Evolutionary conservation across 1,140 invertebrate genomes (phyloP).

Genomic region (Hetaerina americana): DNA sequence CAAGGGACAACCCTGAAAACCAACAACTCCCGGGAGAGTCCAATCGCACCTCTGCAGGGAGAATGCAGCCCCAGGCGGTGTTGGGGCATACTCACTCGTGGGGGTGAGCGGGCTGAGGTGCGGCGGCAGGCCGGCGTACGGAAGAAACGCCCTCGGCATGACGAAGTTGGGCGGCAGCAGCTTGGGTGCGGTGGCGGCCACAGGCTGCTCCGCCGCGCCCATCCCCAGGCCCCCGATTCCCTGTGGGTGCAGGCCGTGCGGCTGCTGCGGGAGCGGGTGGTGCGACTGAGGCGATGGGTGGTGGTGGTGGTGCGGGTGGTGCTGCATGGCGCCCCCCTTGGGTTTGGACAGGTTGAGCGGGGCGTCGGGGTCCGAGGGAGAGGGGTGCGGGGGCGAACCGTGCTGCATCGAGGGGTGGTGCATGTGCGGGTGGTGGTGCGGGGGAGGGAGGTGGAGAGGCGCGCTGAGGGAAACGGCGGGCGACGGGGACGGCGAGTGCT

Average conservation of each 20-base stretch:
- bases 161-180: slow-evolving; percentile 38
- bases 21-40: too few relatives aligned
- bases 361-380: slow-evolving; percentile 50
- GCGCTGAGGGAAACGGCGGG: slow-evolving; percentile 15
- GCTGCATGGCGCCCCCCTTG: slow-evolving; percentile 35
- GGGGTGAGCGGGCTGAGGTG: slow-evolving; percentile 31
- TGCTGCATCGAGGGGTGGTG: slow-evolving; percentile 31
- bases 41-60: neutral
- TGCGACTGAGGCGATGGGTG: slow-evolving; percentile 13
- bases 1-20: too few relatives aligned
- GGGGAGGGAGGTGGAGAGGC: slow-evolving; percentile 29
- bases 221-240: neutral
- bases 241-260: slow-evolving; percentile 17
- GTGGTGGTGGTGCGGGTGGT: slow-evolving; percentile 13
- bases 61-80: neutral
- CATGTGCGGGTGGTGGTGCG: slow-evolving; percentile 26
- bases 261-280: slow-evolving; percentile 13
- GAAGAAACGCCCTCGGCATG: slow-evolving; percentile 41
- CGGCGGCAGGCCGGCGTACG: slow-evolving; percentile 43
- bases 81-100: slow-evolving; percentile 2
- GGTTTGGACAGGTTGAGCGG: slow-evolving; percentile 83
- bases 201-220: slow-evolving; percentile 31
- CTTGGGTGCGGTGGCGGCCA: slow-evolving; percentile 42
- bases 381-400: slow-evolving; percentile 22
- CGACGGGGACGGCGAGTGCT: slow-evolving; percentile 14